These are phyloP conservation scores for Agonopterix arenella DNA, from an alignment of 2,888 invertebrate species.

Conservation along the genomic window DNA sequence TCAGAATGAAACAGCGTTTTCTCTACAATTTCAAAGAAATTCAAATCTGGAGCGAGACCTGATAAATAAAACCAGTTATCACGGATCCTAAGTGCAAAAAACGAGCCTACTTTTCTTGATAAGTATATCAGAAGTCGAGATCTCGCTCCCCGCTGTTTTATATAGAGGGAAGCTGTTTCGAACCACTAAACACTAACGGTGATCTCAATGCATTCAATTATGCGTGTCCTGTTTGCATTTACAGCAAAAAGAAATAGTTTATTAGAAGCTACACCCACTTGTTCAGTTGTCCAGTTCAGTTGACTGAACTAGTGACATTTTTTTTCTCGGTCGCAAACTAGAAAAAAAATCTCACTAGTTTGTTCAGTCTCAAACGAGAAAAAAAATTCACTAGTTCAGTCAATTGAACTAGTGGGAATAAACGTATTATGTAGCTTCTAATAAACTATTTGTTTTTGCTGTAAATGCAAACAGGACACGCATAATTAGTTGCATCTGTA, in stretches of 20 bases:
- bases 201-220: conserved; percentile 2
- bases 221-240: conserved; percentile 3
- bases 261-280: too few species aligned
- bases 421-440: too few species aligned
- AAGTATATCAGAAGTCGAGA: conserved; percentile 1
- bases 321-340: too few species aligned
- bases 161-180: conserved; percentile 8
- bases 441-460: too few species aligned
- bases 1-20: neutral
- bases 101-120: conserved; percentile 8
- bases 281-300: too few species aligned
- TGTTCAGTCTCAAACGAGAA: too few species aligned
- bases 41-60: too few species aligned
- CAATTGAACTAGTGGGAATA: too few species aligned
- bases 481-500: neutral
- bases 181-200: conserved; percentile 37
- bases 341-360: too few species aligned
- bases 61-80: neutral
- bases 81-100: conserved; percentile 7
- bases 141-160: conserved; percentile 1
- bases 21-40: neutral
- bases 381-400: too few species aligned
- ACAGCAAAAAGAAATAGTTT: too few species aligned
- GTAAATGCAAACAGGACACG: conserved; percentile 1
- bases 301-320: too few species aligned